Evolutionary conservation across 2,113 vertebrate genomes (phyloP).

Genomic region (Phycodurus eques): DNA sequence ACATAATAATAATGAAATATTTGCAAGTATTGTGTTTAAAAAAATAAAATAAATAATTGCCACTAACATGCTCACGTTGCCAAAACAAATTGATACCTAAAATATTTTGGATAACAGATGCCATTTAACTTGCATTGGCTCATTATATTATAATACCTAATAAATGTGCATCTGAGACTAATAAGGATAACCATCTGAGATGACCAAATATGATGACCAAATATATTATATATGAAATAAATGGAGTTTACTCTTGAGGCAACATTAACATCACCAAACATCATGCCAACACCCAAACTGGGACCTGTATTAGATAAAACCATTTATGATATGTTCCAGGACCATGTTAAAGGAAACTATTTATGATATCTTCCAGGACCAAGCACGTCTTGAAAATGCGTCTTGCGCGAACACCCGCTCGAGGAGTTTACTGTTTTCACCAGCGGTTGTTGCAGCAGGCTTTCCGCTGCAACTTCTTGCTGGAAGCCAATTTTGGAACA

Average conservation of each 20-base stretch:
- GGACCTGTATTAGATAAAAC: background rate
- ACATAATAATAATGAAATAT: background rate
- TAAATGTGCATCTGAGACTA: background rate
- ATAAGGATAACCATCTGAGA: too few species aligned
- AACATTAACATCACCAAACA: background rate
- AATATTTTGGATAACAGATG: background rate
- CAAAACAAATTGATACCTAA: background rate
- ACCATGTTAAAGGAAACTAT: too few species aligned
- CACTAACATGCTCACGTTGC: background rate
- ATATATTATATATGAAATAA: background rate
- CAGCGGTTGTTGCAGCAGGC: background rate
- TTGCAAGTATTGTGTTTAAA: background rate
- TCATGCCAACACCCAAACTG: background rate
- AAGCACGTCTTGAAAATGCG: too few species aligned
- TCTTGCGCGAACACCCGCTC: too few species aligned
- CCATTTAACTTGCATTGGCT: background rate
- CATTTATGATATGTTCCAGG: background rate
- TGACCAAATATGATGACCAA: background rate
- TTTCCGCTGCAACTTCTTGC: background rate
- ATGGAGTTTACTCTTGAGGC: background rate
- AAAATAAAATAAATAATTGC: background rate
- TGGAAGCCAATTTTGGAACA: background rate
- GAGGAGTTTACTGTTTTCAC: background rate
- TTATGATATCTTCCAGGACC: too few species aligned
- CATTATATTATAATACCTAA: background rate